Evolutionary conservation across 2,113 vertebrate species (phyloP).

Genomic region (Muscicapa adusta): DNA sequence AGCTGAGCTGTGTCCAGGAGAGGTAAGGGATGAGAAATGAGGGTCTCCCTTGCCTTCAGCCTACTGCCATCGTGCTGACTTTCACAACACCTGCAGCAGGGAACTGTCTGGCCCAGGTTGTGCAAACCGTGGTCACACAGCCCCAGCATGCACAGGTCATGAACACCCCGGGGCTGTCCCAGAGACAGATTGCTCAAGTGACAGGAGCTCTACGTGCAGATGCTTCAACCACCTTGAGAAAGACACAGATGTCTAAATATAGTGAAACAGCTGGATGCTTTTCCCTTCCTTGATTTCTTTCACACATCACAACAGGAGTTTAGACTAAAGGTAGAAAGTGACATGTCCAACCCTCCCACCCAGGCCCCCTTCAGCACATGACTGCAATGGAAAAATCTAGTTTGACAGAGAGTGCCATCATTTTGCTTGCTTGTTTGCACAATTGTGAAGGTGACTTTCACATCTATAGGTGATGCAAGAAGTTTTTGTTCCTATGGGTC

Average conservation of each 20-base stretch:
- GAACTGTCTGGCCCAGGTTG: not conserved
- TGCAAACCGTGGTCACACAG: not conserved
- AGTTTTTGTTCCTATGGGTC: not conserved
- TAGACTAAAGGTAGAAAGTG: not conserved
- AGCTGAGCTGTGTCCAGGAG: fast-evolving
- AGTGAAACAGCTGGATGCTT: not conserved
- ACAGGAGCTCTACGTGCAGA: not conserved
- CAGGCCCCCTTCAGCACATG: not conserved
- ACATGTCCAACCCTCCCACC: not conserved
- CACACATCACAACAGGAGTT: not conserved
- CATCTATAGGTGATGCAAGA: not conserved
- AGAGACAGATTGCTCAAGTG: not conserved
- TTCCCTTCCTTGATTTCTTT: not conserved
- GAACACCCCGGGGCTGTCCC: fast-evolving
- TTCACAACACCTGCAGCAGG: not conserved
- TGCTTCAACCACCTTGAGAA: not conserved
- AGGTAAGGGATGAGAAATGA: not conserved
- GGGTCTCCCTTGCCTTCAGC: not conserved
- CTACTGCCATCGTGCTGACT: not conserved
- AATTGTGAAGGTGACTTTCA: not conserved
- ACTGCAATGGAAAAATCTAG: not conserved
- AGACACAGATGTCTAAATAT: not conserved
- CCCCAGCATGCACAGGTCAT: fast-evolving
- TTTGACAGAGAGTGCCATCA: not conserved
- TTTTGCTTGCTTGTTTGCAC: not conserved